Base-by-base conservation (phyloP, 2,888 invertebrate genomes). In the Azorinus chamasolen region DNA sequence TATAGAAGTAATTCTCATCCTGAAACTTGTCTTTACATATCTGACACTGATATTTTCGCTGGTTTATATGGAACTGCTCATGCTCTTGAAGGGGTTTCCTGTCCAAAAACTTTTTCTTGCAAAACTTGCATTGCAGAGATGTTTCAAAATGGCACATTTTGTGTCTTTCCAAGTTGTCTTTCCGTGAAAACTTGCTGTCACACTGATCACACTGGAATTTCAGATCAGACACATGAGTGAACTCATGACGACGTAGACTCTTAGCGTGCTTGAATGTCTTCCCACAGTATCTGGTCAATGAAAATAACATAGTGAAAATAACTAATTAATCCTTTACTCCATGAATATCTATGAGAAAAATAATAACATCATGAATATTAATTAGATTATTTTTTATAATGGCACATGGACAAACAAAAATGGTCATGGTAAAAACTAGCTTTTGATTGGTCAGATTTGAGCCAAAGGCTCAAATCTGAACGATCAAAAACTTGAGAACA, bases 121-220 rank as follows among this genome's bases (percentile, higher is more conserved):
- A 79, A 25, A 70, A 79, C 3, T 63, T 50, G 22, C 79, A 79
- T 51, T 79, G 79, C 32, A 70, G 43, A 0, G 73, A 61, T 8
- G 54, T 48, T 4, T 74, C 79, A 25, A 61, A 61, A 37, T 79
- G 79, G 32, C 70, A 70, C 73, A 74, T 79, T 57, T 74, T 79
- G 55, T 79, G 79, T 18, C 79, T 64, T 46, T 79, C 79, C 5
- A 79, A 58, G 45, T 79, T 79, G 39, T 79, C 79, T 65, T 79
- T 79, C 1, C 79, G 55, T 1, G 73, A 65, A 48, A 79, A 79
- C 37, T 69, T 74, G 22, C 73, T 74, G 25, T 73, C 70, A 66
- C 79, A 79, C 22, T 66, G 74, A 54, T 79, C 73, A 53, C 79
- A 79, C 10, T 58, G 57, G 25, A 74, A 74, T 43, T 73, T 74